phyloP scores from a whole-genome alignment of 2,888 invertebrate genomes.

The Bellardia pandia region DNA sequence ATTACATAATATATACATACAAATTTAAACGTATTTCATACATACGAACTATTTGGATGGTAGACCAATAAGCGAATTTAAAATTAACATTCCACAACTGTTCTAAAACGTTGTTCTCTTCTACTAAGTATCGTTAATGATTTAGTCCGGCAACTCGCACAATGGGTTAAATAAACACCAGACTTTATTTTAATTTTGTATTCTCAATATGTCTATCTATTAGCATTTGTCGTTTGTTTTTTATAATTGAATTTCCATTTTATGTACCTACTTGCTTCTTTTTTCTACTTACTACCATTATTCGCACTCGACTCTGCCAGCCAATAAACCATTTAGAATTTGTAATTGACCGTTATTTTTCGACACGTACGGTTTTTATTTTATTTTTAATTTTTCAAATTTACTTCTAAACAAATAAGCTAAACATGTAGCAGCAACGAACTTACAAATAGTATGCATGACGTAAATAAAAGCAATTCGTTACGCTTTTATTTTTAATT shows the following conservation, averaged over 20 bases:
- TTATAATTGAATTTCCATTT: slow-evolving; percentile 1
- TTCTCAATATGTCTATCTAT: slow-evolving; percentile 44
- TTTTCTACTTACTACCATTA: not conserved
- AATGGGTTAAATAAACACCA: slow-evolving; percentile 21
- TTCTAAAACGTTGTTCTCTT: too few species aligned
- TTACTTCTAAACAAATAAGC: not conserved
- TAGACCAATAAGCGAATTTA: too few species aligned
- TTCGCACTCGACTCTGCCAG: slow-evolving; percentile 2
- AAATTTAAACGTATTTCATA: too few species aligned
- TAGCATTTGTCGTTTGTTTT: slow-evolving; percentile 20
- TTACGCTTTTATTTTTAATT: not conserved
- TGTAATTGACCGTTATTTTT: slow-evolving; percentile 46
- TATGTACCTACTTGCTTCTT: not conserved
- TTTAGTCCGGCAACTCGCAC: too few species aligned
- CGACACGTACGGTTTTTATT: slow-evolving; percentile 28
- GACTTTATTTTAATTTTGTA: slow-evolving; percentile 6
- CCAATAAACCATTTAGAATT: slow-evolving; percentile 20
- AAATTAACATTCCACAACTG: too few species aligned
- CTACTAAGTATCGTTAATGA: too few species aligned
- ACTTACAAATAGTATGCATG: slow-evolving; percentile 4
- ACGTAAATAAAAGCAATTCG: slow-evolving; percentile 18
- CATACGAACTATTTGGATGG: too few species aligned
- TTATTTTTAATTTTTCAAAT: not conserved
- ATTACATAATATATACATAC: too few species aligned
- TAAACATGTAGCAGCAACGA: not conserved